A percentile compares a stretch with the other conserved stretches of the same genome.
These are phyloP conservation scores for Dromas ardeola DNA, from an alignment of 2,113 vertebrate species.

Conservation along the genomic window DNA sequence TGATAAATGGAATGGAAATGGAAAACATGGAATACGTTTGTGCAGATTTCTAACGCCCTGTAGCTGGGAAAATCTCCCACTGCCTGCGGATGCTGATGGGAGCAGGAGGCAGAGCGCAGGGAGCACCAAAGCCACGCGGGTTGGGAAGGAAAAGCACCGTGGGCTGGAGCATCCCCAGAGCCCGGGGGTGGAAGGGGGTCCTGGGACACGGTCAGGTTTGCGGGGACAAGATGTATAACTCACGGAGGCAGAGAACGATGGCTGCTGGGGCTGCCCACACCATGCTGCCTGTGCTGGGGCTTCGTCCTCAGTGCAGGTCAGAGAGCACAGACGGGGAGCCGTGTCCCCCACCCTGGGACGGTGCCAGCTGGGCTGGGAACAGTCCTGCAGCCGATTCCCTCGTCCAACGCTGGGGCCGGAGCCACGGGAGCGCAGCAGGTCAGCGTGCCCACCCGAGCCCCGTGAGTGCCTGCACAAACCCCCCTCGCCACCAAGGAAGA, in stretches of 20 bases:
- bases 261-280: background rate
- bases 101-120: background rate
- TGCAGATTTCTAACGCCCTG: rapidly evolving
- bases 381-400: background rate
- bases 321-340: rapidly evolving
- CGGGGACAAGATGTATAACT: background rate
- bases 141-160: background rate
- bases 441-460: background rate
- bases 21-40: background rate
- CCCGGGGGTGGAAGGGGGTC: background rate
- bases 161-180: background rate
- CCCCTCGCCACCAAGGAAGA: rapidly evolving
- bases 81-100: rapidly evolving
- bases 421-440: background rate
- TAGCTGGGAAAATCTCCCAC: background rate
- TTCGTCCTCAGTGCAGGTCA: rapidly evolving
- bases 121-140: rapidly evolving
- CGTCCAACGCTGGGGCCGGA: background rate
- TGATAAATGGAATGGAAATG: too few species aligned
- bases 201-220: background rate
- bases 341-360: rapidly evolving
- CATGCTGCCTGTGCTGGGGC: background rate
- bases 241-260: background rate
- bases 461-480: background rate
- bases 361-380: background rate